Evolutionary conservation across 2,113 vertebrate genomes (phyloP), one percentile per base, ranked within the genome.

Genomic region (Callochromis pleurospilus): DNA sequence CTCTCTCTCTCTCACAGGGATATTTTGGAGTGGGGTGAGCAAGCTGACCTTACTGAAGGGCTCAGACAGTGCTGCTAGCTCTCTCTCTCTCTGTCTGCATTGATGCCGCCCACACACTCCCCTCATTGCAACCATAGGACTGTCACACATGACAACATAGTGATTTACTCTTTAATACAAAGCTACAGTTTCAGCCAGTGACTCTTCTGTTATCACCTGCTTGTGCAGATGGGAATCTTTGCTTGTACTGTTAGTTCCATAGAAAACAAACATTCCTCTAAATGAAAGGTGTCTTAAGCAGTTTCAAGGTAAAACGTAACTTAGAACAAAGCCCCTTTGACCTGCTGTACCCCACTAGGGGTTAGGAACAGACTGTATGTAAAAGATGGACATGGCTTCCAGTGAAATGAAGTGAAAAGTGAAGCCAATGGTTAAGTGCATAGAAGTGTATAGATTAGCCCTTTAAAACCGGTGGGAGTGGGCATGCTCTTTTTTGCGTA

Each of bases 21-120:
- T 90, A 93, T 93, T 94, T 91, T 92, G 91, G 90, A 91, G 86
- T 86, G 87, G 84, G 87, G 90, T 70, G 83, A 90, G 84, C 40
- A 55, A 81, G 87, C 83, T 92, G 93, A 94, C 94, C 95, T 95
- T 91, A 93, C 88, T 88, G 87, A 91, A 91, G 90, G 91, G 92
- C 89, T 92, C 80, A 33, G 85, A 79, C 40, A 3, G 10, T 4
- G 13, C 55, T 85, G 83, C 88, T 82, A 90, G 81, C 75, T 53
- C 87, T 38, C 40, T 60, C 53, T 60, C 29, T 36, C 9, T 36
- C 31, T 62, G 31, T 49, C 9, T n/a, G 68, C 14, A 81, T 21
- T 36, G 17, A 62, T 82, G 42, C 21, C 40, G 3, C 33, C 45
- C 60, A 29, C 80, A 60, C 54, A 49, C 36, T 8, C 65, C 40